Conservation (phyloP, 2,888 invertebrate genomes). For the Drosophila maculinotata region DNA sequence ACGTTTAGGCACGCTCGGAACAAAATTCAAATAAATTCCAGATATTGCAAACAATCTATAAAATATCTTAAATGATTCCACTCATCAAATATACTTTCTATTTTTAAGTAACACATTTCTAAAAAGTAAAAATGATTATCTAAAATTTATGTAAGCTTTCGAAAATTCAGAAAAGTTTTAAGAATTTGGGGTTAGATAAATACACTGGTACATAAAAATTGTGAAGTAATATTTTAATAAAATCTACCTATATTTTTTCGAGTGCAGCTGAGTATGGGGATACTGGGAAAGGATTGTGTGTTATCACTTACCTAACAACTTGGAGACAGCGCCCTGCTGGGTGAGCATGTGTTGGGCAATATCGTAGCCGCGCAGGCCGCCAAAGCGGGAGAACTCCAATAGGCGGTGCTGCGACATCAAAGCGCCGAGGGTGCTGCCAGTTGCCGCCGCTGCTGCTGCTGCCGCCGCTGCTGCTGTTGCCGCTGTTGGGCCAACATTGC, state of each 20-base stretch:
- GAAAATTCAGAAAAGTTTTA: no score
- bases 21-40: neutral
- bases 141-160: no score
- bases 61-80: no score
- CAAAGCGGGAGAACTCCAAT: slow-evolving; percentile 83
- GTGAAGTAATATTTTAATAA: no score
- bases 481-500: slow-evolving; percentile 33
- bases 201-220: no score
- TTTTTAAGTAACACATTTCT: no score
- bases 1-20: neutral
- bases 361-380: slow-evolving; percentile 83
- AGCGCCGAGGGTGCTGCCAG: slow-evolving; percentile 88
- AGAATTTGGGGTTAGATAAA: no score
- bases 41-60: no score
- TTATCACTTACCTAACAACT: slow-evolving; percentile 82
- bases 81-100: rapidly evolving
- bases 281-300: neutral
- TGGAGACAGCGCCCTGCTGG: slow-evolving; percentile 84
- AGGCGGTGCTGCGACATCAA: slow-evolving; percentile 87
- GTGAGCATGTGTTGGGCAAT: slow-evolving; percentile 84
- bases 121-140: no score
- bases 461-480: slow-evolving; percentile 71
- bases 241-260: no score
- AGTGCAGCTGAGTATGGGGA: neutral
- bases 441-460: slow-evolving; percentile 74